Conservation (phyloP, 2,888 invertebrate species). For the Andrena minutula region DNA sequence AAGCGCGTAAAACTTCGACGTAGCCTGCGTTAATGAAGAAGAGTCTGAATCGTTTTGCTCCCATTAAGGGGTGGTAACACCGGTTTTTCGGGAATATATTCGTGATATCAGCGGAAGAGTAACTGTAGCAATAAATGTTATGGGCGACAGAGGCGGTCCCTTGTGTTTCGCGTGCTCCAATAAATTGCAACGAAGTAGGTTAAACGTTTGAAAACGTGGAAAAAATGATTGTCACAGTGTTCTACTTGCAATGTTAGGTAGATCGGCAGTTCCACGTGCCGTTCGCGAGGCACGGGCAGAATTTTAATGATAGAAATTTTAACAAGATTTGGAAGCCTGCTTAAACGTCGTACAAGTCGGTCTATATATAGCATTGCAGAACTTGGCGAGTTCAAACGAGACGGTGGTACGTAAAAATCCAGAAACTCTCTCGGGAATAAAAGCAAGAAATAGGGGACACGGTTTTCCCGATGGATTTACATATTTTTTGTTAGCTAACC, state of each 20-base stretch:
- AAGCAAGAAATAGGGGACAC: too few relatives aligned
- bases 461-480: not conserved
- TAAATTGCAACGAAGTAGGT: slow-evolving; percentile 24
- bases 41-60: not conserved
- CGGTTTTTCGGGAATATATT: not conserved
- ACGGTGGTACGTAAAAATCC: not conserved
- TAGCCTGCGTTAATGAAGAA: not conserved
- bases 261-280: slow-evolving; percentile 20
- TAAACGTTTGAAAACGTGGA: not conserved
- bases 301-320: slow-evolving; percentile 36
- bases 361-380: slow-evolving; percentile 6
- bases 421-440: too few relatives aligned
- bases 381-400: not conserved
- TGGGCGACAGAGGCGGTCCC: not conserved
- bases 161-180: not conserved
- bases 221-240: slow-evolving; percentile 1
- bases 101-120: not conserved
- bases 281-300: slow-evolving; percentile 6
- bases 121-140: not conserved
- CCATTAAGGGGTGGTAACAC: not conserved
- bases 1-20: slow-evolving; percentile 9
- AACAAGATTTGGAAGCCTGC: slow-evolving; percentile 18
- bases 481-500: not conserved
- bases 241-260: slow-evolving; percentile 39
- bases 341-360: slow-evolving; percentile 1